phyloP scores from a whole-genome alignment of 1,140 invertebrate species.

The Marisa cornuarietis region DNA sequence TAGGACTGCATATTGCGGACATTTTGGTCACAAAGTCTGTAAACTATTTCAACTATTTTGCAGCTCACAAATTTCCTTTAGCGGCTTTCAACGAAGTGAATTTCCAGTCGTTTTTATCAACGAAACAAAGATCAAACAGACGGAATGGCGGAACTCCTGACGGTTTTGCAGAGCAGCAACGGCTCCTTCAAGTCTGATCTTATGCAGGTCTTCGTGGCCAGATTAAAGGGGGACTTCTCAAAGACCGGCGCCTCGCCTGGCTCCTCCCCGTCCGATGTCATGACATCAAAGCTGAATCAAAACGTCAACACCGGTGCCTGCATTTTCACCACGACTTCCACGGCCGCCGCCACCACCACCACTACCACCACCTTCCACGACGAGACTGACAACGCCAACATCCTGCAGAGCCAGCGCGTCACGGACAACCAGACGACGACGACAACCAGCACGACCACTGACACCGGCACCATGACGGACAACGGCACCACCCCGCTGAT shows the following conservation, averaged over 20 bases:
- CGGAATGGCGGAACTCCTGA: conserved; percentile 25
- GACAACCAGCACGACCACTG: neutral
- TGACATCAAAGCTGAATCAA: neutral
- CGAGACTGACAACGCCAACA: conserved; percentile 18
- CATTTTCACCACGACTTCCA: neutral
- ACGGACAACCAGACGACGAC: conserved; percentile 5
- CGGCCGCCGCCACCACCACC: conserved; percentile 14
- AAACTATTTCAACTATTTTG: no score
- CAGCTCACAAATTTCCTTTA: no score
- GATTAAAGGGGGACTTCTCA: neutral
- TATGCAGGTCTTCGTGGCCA: conserved; percentile 16
- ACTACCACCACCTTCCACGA: neutral
- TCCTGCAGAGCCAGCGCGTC: neutral
- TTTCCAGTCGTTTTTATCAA: no score
- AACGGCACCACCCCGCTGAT: neutral
- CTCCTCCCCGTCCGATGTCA: neutral
- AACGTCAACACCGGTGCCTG: neutral
- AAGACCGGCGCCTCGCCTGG: neutral
- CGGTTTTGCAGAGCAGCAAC: conserved; percentile 10
- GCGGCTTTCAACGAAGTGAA: no score
- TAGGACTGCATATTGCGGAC: no score
- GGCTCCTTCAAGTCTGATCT: conserved; percentile 24
- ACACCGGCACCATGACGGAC: conserved; percentile 2
- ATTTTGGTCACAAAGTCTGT: no score
- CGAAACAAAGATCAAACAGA: no score